These are phyloP conservation scores for Lanistes nyassanus DNA, from an alignment of 1,140 invertebrate species.

Conservation along the genomic window DNA sequence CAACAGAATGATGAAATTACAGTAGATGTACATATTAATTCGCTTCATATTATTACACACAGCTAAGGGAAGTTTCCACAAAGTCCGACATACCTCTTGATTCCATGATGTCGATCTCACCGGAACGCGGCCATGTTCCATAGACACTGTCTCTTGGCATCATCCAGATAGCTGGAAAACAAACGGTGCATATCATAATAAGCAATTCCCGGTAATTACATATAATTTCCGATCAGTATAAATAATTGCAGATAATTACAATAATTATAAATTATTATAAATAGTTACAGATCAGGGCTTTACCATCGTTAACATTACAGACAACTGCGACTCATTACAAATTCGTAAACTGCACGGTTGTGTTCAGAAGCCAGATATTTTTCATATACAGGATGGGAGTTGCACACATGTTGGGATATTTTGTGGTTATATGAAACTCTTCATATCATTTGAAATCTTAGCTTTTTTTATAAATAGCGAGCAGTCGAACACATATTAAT, in stretches of 20 bases:
- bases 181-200: not conserved
- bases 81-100: constrained; percentile 45
- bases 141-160: constrained; percentile 54
- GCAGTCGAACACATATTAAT: not conserved
- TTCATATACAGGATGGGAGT: no score
- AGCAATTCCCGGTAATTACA: no score
- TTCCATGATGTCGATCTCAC: constrained; percentile 68
- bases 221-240: no score
- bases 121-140: constrained; percentile 64
- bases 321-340: no score
- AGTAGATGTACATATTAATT: not conserved
- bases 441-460: not conserved
- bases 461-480: not conserved
- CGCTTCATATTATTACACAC: not conserved
- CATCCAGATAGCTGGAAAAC: constrained; percentile 61
- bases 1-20: not conserved
- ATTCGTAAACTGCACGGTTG: no score
- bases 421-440: not conserved
- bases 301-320: no score
- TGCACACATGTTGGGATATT: no score
- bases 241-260: no score
- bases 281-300: no score
- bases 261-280: not conserved
- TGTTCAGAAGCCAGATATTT: no score
- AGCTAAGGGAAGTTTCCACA: not conserved